Conservation (phyloP, 2,888 invertebrate species). For the Erannis defoliaria region DNA sequence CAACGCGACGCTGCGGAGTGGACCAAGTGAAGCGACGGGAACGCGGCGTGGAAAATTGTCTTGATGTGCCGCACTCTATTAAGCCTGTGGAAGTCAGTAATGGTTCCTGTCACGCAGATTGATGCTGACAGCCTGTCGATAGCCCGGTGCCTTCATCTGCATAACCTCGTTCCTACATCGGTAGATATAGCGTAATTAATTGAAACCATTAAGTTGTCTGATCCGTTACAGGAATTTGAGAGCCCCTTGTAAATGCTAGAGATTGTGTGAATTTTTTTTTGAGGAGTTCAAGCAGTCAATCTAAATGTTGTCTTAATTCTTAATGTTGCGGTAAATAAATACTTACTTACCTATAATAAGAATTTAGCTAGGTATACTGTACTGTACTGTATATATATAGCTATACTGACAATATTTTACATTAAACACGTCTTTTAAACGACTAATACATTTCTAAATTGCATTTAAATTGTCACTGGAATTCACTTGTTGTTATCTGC, state of each 20-base stretch:
- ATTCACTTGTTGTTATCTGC: no score
- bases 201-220: slow-evolving; percentile 14
- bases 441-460: no score
- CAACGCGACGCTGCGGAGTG: slow-evolving; percentile 22
- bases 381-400: no score
- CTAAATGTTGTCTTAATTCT: no score
- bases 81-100: slow-evolving; percentile 50
- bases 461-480: no score
- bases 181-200: slow-evolving; percentile 16
- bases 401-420: no score
- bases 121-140: slow-evolving; percentile 45
- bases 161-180: slow-evolving; percentile 30
- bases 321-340: no score
- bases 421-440: no score
- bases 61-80: slow-evolving; percentile 54
- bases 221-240: slow-evolving; percentile 9
- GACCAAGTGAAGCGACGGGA: slow-evolving; percentile 39
- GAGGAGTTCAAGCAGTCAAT: slow-evolving; percentile 16
- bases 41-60: slow-evolving; percentile 57
- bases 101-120: slow-evolving; percentile 44
- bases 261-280: slow-evolving; percentile 20
- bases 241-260: slow-evolving; percentile 7
- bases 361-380: no score
- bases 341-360: no score
- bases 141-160: slow-evolving; percentile 36